Percentiles rank a stretch among this genome's conserved stretches.
phyloP scores from a whole-genome alignment of 2,888 invertebrate genomes.

The Hyposoter didymator region DNA sequence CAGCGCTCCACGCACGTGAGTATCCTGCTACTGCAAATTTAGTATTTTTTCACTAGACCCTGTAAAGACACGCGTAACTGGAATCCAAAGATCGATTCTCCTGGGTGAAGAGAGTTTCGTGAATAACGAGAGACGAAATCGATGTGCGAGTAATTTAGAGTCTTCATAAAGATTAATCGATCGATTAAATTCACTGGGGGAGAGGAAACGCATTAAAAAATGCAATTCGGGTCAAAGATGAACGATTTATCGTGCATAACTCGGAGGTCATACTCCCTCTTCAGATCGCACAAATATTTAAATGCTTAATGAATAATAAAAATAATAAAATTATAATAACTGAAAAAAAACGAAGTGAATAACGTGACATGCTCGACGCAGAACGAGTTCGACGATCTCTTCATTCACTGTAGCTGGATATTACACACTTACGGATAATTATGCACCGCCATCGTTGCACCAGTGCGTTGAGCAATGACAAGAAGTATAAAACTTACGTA shows the following conservation, averaged over 20 bases:
- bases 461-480: constrained; percentile 70
- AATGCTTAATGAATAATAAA: not conserved
- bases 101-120: not conserved
- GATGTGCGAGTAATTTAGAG: not conserved
- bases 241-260: not conserved
- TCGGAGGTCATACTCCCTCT: not conserved
- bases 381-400: constrained; percentile 74
- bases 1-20: constrained; percentile 80
- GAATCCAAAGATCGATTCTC: too few relatives aligned
- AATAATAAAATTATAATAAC: not conserved
- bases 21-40: constrained; percentile 62
- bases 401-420: constrained; percentile 55
- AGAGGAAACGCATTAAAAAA: not conserved
- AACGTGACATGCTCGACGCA: constrained; percentile 60
- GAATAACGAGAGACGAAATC: not conserved
- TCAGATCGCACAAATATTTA: not conserved
- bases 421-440: constrained; percentile 61
- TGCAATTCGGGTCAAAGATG: constrained; percentile 6
- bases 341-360: constrained; percentile 20
- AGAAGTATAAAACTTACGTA: constrained; percentile 69
- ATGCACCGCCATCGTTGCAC: constrained; percentile 48
- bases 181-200: not conserved
- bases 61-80: not conserved
- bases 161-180: not conserved
- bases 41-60: constrained; percentile 31